Conservation (phyloP, 2,113 vertebrate species). For the Emydocephalus ijimae region DNA sequence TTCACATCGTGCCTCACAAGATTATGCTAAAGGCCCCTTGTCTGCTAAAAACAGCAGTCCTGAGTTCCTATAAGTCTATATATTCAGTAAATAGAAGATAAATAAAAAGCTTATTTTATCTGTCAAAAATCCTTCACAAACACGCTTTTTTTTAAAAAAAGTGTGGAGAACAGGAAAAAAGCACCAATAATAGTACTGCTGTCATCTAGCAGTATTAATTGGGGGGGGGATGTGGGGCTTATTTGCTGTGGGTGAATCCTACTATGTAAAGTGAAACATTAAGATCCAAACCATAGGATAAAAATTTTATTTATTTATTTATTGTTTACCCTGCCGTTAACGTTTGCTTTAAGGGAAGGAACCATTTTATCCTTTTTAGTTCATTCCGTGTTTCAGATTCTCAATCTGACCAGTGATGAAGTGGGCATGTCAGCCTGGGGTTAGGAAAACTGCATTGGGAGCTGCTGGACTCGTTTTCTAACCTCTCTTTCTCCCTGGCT, state of each 20-base stretch:
- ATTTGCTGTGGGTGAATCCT: slow-evolving; percentile 75
- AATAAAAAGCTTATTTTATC: slow-evolving; percentile 50
- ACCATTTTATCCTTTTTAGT: slow-evolving; percentile 63
- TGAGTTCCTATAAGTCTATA: neutral
- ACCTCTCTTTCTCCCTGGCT: slow-evolving; percentile 36
- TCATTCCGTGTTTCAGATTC: slow-evolving; percentile 61
- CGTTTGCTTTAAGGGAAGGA: slow-evolving; percentile 70
- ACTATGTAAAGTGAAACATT: slow-evolving; percentile 65
- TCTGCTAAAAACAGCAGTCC: slow-evolving; percentile 24
- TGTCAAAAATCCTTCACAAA: slow-evolving; percentile 64
- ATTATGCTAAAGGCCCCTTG: neutral
- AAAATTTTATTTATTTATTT: slow-evolving; percentile 60
- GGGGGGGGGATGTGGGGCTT: slow-evolving; percentile 46
- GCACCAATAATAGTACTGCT: slow-evolving; percentile 44
- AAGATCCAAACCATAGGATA: slow-evolving; percentile 69
- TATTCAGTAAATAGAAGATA: neutral
- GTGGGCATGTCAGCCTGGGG: slow-evolving; percentile 55
- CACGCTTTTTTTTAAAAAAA: slow-evolving; percentile 38
- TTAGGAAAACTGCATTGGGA: slow-evolving; percentile 48
- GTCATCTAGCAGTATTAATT: slow-evolving; percentile 60
- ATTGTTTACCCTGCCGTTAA: slow-evolving; percentile 80
- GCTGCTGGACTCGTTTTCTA: slow-evolving; percentile 39
- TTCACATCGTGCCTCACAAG: neutral
- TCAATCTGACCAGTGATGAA: slow-evolving; percentile 59
- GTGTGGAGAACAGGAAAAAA: neutral